Base-by-base conservation (phyloP, 2,113 vertebrate species). In the Mesitornis unicolor region DNA sequence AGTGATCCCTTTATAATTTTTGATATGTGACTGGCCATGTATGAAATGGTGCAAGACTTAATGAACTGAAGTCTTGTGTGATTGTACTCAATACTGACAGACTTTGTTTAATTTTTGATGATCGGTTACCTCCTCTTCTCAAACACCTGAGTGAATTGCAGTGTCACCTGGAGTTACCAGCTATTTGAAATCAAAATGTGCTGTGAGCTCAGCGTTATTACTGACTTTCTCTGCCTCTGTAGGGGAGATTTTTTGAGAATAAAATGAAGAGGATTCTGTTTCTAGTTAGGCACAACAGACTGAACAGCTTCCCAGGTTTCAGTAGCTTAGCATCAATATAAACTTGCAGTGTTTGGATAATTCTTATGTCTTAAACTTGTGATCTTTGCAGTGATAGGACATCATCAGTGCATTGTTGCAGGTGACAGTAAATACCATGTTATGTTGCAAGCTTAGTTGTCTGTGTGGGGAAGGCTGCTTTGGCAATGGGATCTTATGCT, bases 81-180 rank as follows among this genome's bases (percentile, higher is more conserved):
- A 57, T 84, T 90, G 51, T 74, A 29, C 60, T 71, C 43, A 81
- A 25, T 63, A 50, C 65, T 75, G 83, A 61, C 73, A 61, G 60
- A 12, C 82, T 65, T 14, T 51, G 54, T 68, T 94, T 87, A 78
- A 92, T 87, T 94, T 88, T 87, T 89, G 22, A 87, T 82, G 86
- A 84, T 51, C 54, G 64, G 24, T 67, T 94, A 48, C 87, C 86
- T 89, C 43, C 20, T 80, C 14, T 26, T 86, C n/a, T 90, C 53
- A 57, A 77, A 79, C 73, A 83, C 31, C 20, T 78, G 57, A 70
- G 22, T 76, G 82, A 77, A 48, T 74, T 78, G 79, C 15, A 29
- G 43, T 68, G 35, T 94, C 76, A 84, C 47, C 16, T 89, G 60
- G 60, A 83, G 35, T 67, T 94, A 64, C 28, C 21, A 92, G 56